These are phyloP conservation scores for Eupelmus urozonus DNA, from an alignment of 2,888 invertebrate genomes.

Conservation along the genomic window DNA sequence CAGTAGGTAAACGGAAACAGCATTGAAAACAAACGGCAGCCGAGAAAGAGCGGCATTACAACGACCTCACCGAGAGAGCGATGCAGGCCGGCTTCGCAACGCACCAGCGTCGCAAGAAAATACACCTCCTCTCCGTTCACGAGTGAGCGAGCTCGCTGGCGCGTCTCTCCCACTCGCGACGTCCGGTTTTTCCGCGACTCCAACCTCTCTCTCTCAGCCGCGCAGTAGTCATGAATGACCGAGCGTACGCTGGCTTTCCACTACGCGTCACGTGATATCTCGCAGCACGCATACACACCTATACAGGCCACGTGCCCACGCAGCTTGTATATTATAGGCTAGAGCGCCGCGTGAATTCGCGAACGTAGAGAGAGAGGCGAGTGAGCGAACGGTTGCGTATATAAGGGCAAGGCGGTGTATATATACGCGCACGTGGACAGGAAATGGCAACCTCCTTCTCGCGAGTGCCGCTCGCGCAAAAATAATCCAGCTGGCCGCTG, in stretches of 20 bases:
- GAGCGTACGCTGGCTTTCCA: slow-evolving; percentile 36
- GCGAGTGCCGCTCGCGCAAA: background rate
- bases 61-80: too few relatives aligned
- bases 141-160: background rate
- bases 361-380: too few relatives aligned
- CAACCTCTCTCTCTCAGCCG: background rate
- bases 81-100: too few relatives aligned
- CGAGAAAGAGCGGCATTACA: too few relatives aligned
- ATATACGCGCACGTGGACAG: slow-evolving; percentile 50
- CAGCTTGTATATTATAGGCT: background rate
- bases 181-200: slow-evolving; percentile 33
- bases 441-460: slow-evolving; percentile 65
- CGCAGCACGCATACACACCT: background rate
- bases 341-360: background rate
- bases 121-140: background rate
- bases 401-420: background rate
- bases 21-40: too few relatives aligned
- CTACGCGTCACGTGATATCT: slow-evolving; percentile 16
- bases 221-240: slow-evolving; percentile 38
- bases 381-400: background rate
- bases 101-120: background rate
- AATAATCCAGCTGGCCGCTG: background rate
- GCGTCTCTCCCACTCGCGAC: slow-evolving; percentile 2
- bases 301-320: background rate
- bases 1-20: too few relatives aligned